phyloP scores from a whole-genome alignment of 2,113 vertebrate genomes.

The Phoxinus phoxinus region DNA sequence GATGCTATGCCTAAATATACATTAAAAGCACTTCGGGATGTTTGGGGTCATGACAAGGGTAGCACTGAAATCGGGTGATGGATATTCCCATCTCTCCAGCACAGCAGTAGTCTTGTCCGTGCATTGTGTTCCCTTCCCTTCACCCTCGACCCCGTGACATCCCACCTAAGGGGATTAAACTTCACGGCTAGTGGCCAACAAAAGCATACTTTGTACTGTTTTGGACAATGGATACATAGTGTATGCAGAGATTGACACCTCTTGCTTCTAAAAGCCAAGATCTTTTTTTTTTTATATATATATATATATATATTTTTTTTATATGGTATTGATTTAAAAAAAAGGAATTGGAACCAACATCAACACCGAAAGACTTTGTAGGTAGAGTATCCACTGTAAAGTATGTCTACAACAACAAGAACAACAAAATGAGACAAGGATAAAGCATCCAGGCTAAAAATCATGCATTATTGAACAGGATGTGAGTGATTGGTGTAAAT shows the following conservation, averaged over 20 bases:
- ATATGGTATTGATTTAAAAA: background rate
- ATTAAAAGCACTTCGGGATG: constrained; percentile 39
- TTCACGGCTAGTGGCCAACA: constrained; percentile 26
- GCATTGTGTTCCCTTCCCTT: constrained; percentile 37
- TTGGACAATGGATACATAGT: constrained; percentile 22
- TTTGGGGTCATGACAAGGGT: constrained; percentile 44
- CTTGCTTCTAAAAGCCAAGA: background rate
- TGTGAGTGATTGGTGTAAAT: constrained; percentile 54
- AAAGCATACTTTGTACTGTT: constrained; percentile 35
- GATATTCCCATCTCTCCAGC: constrained; percentile 30
- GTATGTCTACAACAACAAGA: background rate
- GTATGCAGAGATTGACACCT: background rate
- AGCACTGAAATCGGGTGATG: constrained; percentile 21
- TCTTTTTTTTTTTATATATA: background rate
- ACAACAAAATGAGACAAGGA: constrained; percentile 8
- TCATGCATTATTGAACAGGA: constrained; percentile 59
- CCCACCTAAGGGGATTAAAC: constrained; percentile 43
- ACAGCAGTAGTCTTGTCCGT: constrained; percentile 39
- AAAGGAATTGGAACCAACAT: background rate
- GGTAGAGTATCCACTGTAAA: background rate
- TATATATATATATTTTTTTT: too few relatives aligned
- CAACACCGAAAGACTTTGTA: background rate
- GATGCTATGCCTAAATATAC: constrained; percentile 43
- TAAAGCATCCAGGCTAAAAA: constrained; percentile 14
- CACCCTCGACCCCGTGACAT: constrained; percentile 40